phyloP scores from a whole-genome alignment of 2,113 vertebrate genomes.

The Myrmophylax atrothorax region DNA sequence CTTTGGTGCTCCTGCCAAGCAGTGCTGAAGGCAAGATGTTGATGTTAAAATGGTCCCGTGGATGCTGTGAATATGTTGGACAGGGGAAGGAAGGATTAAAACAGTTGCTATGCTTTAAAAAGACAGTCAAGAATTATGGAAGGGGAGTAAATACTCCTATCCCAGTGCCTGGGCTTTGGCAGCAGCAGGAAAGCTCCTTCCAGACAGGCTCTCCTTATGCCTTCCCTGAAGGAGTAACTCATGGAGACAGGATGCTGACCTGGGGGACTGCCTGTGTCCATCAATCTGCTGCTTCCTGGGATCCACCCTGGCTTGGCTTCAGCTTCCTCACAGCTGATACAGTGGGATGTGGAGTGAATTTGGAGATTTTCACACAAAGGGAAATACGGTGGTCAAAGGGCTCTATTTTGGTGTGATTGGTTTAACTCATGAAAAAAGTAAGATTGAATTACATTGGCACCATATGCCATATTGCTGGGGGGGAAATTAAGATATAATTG shows the following conservation, averaged over 20 bases:
- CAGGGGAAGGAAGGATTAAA: not conserved
- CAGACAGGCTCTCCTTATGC: not conserved
- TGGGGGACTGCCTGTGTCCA: not conserved
- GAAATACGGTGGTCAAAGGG: not conserved
- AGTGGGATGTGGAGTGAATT: not conserved
- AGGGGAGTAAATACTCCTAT: not conserved
- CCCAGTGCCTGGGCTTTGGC: not conserved
- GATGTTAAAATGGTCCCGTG: not conserved
- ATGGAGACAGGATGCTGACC: not conserved
- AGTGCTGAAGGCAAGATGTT: not conserved
- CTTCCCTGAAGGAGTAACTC: not conserved
- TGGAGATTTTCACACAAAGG: not conserved
- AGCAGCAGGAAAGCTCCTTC: not conserved
- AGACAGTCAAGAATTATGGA: not conserved
- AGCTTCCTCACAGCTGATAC: not conserved
- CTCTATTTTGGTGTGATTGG: conserved; percentile 49
- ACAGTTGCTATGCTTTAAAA: not conserved
- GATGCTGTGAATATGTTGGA: not conserved
- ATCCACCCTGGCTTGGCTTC: not conserved
- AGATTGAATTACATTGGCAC: conserved; percentile 60
- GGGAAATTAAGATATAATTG: conserved; percentile 71
- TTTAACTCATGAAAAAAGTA: conserved; percentile 61
- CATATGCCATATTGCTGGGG: conserved; percentile 11
- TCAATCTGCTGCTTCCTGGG: not conserved
- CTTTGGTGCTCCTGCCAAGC: not conserved